These are phyloP conservation scores for Drosophila buzzatii DNA, from an alignment of 2,888 invertebrate species.

Conservation along the genomic window DNA sequence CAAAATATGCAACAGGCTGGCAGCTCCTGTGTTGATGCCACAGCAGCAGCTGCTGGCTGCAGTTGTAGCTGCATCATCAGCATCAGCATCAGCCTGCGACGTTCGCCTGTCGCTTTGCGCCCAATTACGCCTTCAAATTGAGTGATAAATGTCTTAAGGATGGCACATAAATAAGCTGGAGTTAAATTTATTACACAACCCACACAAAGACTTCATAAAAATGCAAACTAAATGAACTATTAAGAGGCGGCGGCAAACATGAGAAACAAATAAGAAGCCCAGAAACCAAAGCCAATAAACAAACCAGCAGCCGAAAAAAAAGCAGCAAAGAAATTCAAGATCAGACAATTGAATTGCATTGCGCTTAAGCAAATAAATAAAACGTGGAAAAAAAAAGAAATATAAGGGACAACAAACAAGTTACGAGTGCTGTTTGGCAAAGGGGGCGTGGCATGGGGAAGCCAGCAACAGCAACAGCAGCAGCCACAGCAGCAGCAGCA, in stretches of 20 bases:
- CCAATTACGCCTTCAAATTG: conserved; percentile 82
- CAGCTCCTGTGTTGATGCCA: conserved; percentile 44
- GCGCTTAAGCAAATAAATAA: conserved; percentile 29
- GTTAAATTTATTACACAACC: conserved; percentile 82
- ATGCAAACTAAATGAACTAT: conserved; percentile 82
- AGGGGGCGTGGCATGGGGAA: conserved; percentile 5
- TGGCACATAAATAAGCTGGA: conserved; percentile 80
- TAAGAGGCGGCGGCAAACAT: conserved; percentile 77
- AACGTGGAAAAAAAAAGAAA: conserved; percentile 7
- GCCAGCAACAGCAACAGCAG: conserved; percentile 9
- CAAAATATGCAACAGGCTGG: conserved; percentile 78
- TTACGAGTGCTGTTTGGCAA: conserved; percentile 21
- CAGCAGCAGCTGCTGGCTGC: conserved; percentile 6
- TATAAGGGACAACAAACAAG: conserved; percentile 46
- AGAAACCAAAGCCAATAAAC: conserved; percentile 46
- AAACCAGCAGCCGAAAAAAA: conserved; percentile 21
- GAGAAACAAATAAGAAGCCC: conserved; percentile 55
- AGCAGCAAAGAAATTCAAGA: conserved; percentile 47
- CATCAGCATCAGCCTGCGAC: conserved; percentile 13
- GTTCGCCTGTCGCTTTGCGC: conserved; percentile 77
- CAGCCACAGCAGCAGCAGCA: conserved; percentile 13
- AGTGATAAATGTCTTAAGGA: conserved; percentile 80
- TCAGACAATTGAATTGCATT: conserved; percentile 76
- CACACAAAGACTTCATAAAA: conserved; percentile 83
- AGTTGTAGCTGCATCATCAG: neutral